These are phyloP conservation scores for Centruroides sculpturatus DNA, from an alignment of 1,140 invertebrate species.

Conservation along the genomic window DNA sequence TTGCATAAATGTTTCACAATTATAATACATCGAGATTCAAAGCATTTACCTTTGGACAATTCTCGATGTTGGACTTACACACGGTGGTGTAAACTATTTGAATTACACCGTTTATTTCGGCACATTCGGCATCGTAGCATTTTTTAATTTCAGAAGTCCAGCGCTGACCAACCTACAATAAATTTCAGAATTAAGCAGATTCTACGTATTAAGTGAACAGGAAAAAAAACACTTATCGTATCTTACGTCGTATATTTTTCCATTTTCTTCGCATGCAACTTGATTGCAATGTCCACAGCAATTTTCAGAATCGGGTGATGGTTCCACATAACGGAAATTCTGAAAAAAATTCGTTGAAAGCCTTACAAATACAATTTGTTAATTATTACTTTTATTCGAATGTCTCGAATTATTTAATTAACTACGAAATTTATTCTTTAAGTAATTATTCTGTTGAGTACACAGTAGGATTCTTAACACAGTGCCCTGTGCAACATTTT, in stretches of 20 bases:
- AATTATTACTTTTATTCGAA: no score
- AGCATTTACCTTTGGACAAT: no score
- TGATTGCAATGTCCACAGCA: conserved; percentile 43
- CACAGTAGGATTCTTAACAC: background rate
- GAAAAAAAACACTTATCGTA: background rate
- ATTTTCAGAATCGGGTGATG: conserved; percentile 33
- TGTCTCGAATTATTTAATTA: no score
- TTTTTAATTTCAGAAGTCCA: background rate
- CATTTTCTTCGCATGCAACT: conserved; percentile 42
- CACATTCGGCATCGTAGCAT: background rate
- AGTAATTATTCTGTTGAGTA: no score
- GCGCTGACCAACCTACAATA: background rate
- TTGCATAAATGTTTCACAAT: no score
- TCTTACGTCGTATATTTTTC: conserved; percentile 35
- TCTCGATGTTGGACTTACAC: no score
- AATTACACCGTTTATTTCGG: background rate
- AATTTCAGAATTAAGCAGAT: background rate
- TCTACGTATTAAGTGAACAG: background rate
- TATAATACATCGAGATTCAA: no score
- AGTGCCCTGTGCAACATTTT: background rate
- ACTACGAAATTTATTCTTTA: no score
- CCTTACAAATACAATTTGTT: no score
- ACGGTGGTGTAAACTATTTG: background rate
- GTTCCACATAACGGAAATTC: conserved; percentile 27
- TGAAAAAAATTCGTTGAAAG: background rate